These are phyloP conservation scores for Ceratina japonica DNA, from an alignment of 1,140 invertebrate species.

Conservation along the genomic window DNA sequence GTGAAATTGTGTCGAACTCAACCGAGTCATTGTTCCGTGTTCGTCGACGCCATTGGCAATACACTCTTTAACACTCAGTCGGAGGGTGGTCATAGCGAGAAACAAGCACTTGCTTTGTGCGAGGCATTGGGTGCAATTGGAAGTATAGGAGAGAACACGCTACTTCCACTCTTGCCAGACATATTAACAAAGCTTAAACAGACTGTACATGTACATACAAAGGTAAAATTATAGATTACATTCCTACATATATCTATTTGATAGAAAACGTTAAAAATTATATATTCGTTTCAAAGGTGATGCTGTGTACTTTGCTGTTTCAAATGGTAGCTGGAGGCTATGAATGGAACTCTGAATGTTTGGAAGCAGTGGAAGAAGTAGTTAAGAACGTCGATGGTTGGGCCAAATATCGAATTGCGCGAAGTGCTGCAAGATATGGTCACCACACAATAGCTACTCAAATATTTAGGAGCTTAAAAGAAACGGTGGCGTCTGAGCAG, in stretches of 20 bases:
- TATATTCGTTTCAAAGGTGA: conserved; percentile 75
- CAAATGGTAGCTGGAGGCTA: conserved; percentile 87
- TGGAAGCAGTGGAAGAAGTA: conserved; percentile 81
- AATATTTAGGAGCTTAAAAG: conserved; percentile 84
- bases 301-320: conserved; percentile 90
- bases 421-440: conserved; percentile 91
- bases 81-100: conserved; percentile 68
- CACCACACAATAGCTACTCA: conserved; percentile 87
- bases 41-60: conserved; percentile 83
- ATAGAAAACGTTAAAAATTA: conserved; percentile 3
- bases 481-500: conserved; percentile 92
- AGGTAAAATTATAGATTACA: conserved; percentile 58
- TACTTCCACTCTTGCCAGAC: conserved; percentile 81
- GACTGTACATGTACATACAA: conserved; percentile 72
- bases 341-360: conserved; percentile 81
- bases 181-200: conserved; percentile 80
- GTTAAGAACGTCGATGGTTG: conserved; percentile 85
- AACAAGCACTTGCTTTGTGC: conserved; percentile 79
- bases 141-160: conserved; percentile 81
- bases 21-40: conserved; percentile 81
- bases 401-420: conserved; percentile 91
- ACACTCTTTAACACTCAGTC: conserved; percentile 76
- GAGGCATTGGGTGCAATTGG: conserved; percentile 89
- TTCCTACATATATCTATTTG: neutral
- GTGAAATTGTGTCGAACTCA: conserved; percentile 84